A percentile compares a stretch with the other conserved stretches of the same genome.
Conservation (phyloP, 1,140 invertebrate species). For the Nephila pilipes region DNA sequence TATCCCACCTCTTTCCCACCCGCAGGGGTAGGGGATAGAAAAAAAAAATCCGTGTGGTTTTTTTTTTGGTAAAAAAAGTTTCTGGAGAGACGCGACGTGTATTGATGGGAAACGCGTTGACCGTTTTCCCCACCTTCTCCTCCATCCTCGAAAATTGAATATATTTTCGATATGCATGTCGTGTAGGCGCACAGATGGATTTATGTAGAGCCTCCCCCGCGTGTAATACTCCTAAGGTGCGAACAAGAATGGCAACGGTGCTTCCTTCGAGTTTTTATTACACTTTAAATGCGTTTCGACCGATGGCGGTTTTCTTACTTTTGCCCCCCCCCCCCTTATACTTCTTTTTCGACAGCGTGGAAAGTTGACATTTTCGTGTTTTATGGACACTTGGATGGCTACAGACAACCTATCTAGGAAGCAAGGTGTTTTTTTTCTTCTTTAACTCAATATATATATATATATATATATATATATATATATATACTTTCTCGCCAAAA, state of each 20-base stretch:
- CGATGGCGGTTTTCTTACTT: background rate
- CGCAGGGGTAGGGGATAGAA: background rate
- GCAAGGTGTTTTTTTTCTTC: background rate
- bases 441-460: background rate
- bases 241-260: background rate
- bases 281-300: constrained; percentile 22
- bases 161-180: background rate
- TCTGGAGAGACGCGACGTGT: background rate
- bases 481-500: no score
- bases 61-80: background rate
- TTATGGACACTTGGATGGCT: constrained; percentile 24
- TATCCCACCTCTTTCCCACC: background rate
- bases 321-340: background rate
- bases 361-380: constrained; percentile 47
- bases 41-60: background rate
- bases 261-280: constrained; percentile 16
- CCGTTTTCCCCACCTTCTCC: background rate
- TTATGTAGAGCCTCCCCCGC: background rate
- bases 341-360: background rate
- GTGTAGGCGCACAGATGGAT: background rate
- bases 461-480: no score
- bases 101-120: constrained; percentile 29
- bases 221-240: background rate
- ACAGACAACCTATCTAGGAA: constrained; percentile 1
- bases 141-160: background rate